Evolutionary conservation across 92 coral and sea anemone species (phyloP), one percentile per base, ranked within the genome.

Genomic region (Pocillopora meandrina): DNA sequence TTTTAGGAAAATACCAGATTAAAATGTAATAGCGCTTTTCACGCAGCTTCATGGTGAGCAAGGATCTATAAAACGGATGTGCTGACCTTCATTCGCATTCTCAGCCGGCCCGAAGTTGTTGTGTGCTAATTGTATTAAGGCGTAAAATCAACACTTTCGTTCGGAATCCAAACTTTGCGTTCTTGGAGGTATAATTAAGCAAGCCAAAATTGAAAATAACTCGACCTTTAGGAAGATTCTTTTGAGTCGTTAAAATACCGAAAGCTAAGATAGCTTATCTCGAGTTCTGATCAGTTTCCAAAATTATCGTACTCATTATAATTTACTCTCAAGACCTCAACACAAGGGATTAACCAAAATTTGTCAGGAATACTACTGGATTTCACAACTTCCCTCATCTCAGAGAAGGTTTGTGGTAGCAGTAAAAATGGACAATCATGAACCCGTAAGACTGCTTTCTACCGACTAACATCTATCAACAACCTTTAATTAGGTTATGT

Each of bases 91-190:
- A 34, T 58, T 67, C 31, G 15, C 84, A 17, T 67, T 68, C 76
- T 18, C 19, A 3, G 49, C 52, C 12, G 63, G 20, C 26, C 36
- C 36, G 57, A 55, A 26, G 16, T 65, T 49, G 74, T 66, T 55
- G 83, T 62, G 83, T 84, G 90, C 83, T 85, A 77, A 90, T 87
- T 79, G 75, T 81, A 79, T 87, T 83, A 79, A 79, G 52, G 13
- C 36, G 74, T n/a, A 78, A 86, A 71, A 60, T 79, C 21, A 35
- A 68, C 66, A 47, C 74, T n/a, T 31, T 26, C 35, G 23, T 5
- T 47, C 33, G 69, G 23, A 56, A 35, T 12, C 52, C 56, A 60
- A 61, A 35, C 20, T 34, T 19, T 62, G 23, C n/a, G 49, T 16
- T 14, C n/a, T 21, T 8, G 31, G 65, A 9, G n/a, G 12, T 56